Evolutionary conservation across 1,140 invertebrate species (phyloP).

Genomic region (Drosophila orosa): DNA sequence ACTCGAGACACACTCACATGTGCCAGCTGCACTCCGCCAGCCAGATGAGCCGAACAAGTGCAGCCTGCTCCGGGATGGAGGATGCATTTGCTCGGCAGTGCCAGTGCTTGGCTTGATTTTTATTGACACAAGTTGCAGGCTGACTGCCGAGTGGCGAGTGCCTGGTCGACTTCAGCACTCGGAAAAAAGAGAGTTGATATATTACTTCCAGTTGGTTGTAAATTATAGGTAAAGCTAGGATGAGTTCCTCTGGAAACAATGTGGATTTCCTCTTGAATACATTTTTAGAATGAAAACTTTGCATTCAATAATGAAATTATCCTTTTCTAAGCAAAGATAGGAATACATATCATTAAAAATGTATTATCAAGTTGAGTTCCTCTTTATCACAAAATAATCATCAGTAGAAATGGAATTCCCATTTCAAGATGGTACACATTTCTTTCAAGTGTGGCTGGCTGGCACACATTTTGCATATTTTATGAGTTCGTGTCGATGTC

Average conservation of each 20-base stretch:
- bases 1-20: slow-evolving; percentile 74
- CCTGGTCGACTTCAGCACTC: slow-evolving; percentile 15
- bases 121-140: slow-evolving; percentile 79
- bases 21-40: slow-evolving; percentile 50
- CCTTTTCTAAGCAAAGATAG: not conserved
- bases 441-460: slow-evolving; percentile 26
- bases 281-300: not conserved
- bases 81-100: slow-evolving; percentile 53
- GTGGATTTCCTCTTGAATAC: not conserved
- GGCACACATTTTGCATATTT: slow-evolving; percentile 82
- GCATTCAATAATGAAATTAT: not conserved
- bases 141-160: slow-evolving; percentile 49
- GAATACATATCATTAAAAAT: not conserved
- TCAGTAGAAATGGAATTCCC: not conserved
- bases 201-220: too few species aligned
- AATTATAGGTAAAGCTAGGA: not conserved
- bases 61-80: slow-evolving; percentile 54
- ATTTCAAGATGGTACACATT: not conserved
- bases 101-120: slow-evolving; percentile 74
- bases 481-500: slow-evolving; percentile 78
- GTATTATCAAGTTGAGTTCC: not conserved
- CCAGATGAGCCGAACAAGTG: slow-evolving; percentile 64
- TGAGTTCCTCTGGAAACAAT: not conserved
- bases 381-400: not conserved
- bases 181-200: not conserved